phyloP scores from a whole-genome alignment of 2,888 invertebrate species.

The Halictus ligatus region DNA sequence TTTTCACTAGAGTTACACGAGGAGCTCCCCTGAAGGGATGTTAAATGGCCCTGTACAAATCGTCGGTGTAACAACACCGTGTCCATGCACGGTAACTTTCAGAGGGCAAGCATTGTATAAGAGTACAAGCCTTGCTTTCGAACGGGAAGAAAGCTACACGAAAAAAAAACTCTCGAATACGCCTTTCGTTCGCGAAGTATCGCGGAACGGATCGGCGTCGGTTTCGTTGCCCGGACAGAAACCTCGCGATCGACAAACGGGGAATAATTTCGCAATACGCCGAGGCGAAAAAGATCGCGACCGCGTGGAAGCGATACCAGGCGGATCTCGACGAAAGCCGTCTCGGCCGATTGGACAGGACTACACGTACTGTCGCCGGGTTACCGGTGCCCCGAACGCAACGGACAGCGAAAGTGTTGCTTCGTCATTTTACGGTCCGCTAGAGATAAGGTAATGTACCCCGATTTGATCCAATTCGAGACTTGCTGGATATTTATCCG shows the following conservation, averaged over 20 bases:
- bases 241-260: not conserved
- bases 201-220: not conserved
- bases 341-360: not conserved
- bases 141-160: not conserved
- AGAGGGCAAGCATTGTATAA: not conserved
- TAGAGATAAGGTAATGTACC: constrained; percentile 37
- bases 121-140: not conserved
- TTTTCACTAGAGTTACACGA: no score
- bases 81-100: not conserved
- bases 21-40: no score
- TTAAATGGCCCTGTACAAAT: not conserved
- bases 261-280: not conserved
- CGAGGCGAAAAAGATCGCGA: not conserved
- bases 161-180: not conserved
- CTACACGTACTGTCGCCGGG: not conserved
- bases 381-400: not conserved
- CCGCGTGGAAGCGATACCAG: not conserved
- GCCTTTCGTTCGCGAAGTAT: not conserved
- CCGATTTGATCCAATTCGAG: constrained; percentile 43
- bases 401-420: constrained; percentile 39
- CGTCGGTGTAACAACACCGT: not conserved
- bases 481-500: constrained; percentile 1
- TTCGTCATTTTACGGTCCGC: constrained; percentile 50
- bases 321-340: not conserved
- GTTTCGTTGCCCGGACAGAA: not conserved